Evolutionary conservation across 1,140 invertebrate species (phyloP).

Genomic region (Cotesia chilonis): DNA sequence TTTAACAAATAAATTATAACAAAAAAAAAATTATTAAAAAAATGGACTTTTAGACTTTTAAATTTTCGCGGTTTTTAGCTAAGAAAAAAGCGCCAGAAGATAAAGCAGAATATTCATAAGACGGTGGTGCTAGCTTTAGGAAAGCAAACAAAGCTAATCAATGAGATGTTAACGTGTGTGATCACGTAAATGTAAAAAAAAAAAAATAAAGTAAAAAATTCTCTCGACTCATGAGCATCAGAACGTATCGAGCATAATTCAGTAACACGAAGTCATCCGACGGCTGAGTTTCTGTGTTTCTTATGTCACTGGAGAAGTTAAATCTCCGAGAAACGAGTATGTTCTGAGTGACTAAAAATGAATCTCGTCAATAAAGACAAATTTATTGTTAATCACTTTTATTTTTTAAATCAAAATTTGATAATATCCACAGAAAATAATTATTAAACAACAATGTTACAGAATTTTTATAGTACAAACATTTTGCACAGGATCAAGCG

Average conservation of each 20-base stretch:
- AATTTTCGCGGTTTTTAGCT: too few species aligned
- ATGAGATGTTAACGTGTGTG: too few species aligned
- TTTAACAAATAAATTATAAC: too few species aligned
- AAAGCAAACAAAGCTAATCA: too few species aligned
- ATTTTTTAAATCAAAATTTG: neutral
- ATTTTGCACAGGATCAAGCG: neutral
- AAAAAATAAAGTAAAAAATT: too few species aligned
- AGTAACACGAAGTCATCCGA: constrained; percentile 2
- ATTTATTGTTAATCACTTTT: neutral
- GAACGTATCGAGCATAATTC: constrained; percentile 6
- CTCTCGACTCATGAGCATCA: constrained; percentile 7
- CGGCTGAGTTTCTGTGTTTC: neutral
- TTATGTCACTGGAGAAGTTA: neutral
- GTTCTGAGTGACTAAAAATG: neutral
- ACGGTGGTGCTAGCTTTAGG: too few species aligned
- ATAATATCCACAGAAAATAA: too few species aligned
- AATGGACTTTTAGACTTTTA: too few species aligned
- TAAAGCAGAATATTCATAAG: too few species aligned
- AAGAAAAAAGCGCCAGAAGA: too few species aligned
- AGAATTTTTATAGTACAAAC: neutral
- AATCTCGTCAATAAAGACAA: neutral
- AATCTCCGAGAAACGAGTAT: neutral
- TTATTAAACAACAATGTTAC: neutral
- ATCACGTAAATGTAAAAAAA: too few species aligned
- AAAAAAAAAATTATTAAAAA: too few species aligned